A percentile compares a stretch with the other conserved stretches of the same genome.
Evolutionary conservation across 2,113 vertebrate genomes (phyloP).

Genomic region (Sinosuthora webbiana): DNA sequence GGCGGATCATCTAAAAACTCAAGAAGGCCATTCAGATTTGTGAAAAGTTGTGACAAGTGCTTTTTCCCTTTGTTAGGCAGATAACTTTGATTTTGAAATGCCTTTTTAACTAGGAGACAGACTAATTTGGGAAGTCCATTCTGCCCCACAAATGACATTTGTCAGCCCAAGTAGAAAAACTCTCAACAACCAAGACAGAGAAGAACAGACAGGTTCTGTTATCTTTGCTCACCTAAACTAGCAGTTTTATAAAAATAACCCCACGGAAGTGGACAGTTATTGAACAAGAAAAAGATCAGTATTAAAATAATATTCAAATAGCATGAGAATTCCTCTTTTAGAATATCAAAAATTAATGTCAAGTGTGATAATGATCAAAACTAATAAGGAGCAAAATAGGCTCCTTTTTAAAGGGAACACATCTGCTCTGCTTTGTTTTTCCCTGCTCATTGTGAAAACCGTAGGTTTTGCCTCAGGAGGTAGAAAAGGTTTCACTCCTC

Average conservation of each 20-base stretch:
- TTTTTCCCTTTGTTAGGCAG: background rate
- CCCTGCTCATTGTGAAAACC: background rate
- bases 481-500: background rate
- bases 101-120: background rate
- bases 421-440: background rate
- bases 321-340: background rate
- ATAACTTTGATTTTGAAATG: background rate
- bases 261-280: background rate
- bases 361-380: background rate
- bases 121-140: background rate
- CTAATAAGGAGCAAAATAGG: background rate
- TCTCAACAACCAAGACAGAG: background rate
- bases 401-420: background rate
- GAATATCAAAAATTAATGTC: background rate
- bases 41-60: background rate
- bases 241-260: background rate
- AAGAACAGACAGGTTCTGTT: background rate
- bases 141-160: background rate
- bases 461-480: slow-evolving; percentile 3
- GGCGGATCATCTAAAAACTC: background rate
- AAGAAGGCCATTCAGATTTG: background rate
- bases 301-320: background rate
- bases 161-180: background rate
- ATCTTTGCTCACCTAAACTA: background rate
- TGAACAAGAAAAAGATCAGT: background rate